Conservation (phyloP, 2,797 vertebrate species). For the Lates japonicus region DNA sequence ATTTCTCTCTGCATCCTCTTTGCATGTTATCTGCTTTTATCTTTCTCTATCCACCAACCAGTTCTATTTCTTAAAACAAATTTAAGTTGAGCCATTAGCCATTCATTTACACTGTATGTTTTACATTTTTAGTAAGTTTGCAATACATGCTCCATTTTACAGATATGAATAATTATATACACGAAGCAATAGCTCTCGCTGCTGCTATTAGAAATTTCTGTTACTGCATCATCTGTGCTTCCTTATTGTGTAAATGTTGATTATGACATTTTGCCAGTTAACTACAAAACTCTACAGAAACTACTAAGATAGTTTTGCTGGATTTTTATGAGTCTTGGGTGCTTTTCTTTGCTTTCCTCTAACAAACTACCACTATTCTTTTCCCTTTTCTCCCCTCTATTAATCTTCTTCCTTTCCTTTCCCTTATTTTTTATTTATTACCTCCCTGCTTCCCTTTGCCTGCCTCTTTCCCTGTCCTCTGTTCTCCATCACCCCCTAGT, state of each 20-base stretch:
- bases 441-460: conserved; percentile 33
- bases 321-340: conserved; percentile 1
- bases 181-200: no score
- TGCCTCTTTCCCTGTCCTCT: conserved; percentile 2
- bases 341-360: conserved; percentile 31
- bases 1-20: conserved; percentile 3
- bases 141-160: neutral
- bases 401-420: conserved; percentile 33
- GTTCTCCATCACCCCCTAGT: conserved; percentile 62
- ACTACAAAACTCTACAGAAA: neutral
- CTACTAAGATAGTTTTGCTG: neutral
- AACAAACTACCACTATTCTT: conserved; percentile 25
- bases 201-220: no score
- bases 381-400: conserved; percentile 9
- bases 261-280: neutral
- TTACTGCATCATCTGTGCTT: no score
- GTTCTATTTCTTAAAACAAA: neutral
- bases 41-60: neutral
- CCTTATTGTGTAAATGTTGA: neutral
- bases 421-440: conserved; percentile 17
- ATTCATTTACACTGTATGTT: neutral
- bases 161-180: neutral
- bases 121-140: no score
- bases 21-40: conserved; percentile 22
- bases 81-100: neutral